phyloP scores from a whole-genome alignment of 2,888 invertebrate genomes.

The Drosophila fulvimacula region DNA sequence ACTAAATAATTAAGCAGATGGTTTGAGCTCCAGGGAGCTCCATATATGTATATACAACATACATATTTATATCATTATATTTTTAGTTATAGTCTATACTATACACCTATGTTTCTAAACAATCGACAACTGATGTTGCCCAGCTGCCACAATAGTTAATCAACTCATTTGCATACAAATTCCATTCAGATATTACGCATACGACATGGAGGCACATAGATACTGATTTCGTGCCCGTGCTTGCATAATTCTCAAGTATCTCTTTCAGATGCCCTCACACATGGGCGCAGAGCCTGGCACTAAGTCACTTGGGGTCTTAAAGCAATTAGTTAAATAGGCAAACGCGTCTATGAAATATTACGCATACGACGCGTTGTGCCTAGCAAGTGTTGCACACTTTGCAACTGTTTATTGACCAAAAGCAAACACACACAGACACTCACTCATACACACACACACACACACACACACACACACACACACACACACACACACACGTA shows the following conservation, averaged over 20 bases:
- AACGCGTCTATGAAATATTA: conserved; percentile 12
- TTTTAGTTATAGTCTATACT: no score
- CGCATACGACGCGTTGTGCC: conserved; percentile 28
- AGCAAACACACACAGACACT: conserved; percentile 8
- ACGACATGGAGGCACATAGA: neutral
- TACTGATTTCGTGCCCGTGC: neutral
- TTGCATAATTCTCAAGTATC: neutral
- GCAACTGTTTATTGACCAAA: conserved; percentile 17
- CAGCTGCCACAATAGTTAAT: neutral
- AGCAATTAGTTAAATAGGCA: conserved; percentile 8
- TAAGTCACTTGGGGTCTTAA: neutral
- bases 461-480: neutral
- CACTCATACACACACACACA: neutral
- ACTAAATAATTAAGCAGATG: no score
- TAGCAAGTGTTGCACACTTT: conserved; percentile 33
- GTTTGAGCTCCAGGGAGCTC: no score
- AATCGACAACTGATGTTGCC: neutral
- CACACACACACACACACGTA: neutral
- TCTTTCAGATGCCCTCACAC: neutral
- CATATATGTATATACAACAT: no score
- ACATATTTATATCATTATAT: neutral
- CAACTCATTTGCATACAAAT: neutral
- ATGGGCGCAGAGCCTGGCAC: neutral
- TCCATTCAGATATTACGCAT: neutral
- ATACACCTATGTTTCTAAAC: neutral